These are phyloP conservation scores for Fragum fragum DNA, from an alignment of 2,888 invertebrate species.

Conservation along the genomic window DNA sequence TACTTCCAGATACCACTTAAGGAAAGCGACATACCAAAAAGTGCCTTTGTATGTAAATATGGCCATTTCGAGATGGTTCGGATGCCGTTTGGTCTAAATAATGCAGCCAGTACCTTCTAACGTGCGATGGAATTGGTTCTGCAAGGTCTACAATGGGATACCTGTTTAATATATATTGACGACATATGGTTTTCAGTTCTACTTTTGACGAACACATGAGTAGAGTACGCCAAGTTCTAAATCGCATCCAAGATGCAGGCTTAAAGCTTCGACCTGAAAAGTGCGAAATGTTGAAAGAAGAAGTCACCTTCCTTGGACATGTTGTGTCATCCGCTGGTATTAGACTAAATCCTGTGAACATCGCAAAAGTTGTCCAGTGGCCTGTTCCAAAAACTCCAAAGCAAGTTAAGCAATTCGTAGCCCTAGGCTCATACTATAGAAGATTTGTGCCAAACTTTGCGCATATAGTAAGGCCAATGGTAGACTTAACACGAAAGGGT, in stretches of 20 bases:
- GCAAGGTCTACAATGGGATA: slow-evolving; percentile 41
- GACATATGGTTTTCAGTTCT: slow-evolving; percentile 25
- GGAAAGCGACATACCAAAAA: slow-evolving; percentile 54
- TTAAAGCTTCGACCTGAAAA: slow-evolving; percentile 35
- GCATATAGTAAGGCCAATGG: slow-evolving; percentile 15
- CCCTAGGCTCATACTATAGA: slow-evolving; percentile 49
- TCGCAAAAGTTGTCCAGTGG: slow-evolving; percentile 52
- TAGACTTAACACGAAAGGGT: slow-evolving; percentile 33
- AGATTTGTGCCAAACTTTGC: slow-evolving; percentile 30
- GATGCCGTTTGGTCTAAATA: slow-evolving; percentile 34
- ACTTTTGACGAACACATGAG: slow-evolving; percentile 43
- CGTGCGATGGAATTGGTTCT: slow-evolving; percentile 33
- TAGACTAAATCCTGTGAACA: slow-evolving; percentile 47
- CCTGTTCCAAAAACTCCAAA: slow-evolving; percentile 43
- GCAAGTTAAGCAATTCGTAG: slow-evolving; percentile 54
- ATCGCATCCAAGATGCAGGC: slow-evolving; percentile 34
- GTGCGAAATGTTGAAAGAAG: slow-evolving; percentile 29
- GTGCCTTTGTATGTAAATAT: slow-evolving; percentile 43
- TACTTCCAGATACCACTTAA: slow-evolving; percentile 59
- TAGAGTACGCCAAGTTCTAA: slow-evolving; percentile 36
- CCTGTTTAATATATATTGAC: slow-evolving; percentile 49
- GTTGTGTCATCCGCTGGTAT: slow-evolving; percentile 42
- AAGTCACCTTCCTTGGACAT: slow-evolving; percentile 37
- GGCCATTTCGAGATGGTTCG: slow-evolving; percentile 25
- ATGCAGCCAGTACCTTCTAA: slow-evolving; percentile 24